A percentile compares a stretch with the other conserved stretches of the same genome.
Conservation (phyloP, 2,113 vertebrate species). For the Felis chaus region DNA sequence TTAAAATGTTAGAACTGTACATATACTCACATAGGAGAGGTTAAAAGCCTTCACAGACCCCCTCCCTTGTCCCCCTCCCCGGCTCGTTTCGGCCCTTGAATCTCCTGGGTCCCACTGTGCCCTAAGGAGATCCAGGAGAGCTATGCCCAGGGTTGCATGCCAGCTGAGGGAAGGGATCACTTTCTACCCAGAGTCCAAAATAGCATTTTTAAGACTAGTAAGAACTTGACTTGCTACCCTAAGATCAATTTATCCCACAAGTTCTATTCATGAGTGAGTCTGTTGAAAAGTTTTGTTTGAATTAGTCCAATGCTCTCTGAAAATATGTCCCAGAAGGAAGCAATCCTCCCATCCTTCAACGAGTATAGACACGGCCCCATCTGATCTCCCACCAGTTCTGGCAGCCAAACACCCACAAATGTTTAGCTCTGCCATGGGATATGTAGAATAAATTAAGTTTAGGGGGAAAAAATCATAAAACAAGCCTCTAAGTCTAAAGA, state of each 20-base stretch:
- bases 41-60: not conserved
- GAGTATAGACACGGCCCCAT: conserved; percentile 57
- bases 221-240: not conserved
- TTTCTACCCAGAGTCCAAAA: not conserved
- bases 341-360: conserved; percentile 48
- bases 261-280: not conserved
- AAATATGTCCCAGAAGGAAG: conserved; percentile 52
- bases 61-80: too few relatives aligned
- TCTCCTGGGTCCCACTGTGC: not conserved
- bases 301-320: not conserved
- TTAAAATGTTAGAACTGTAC: not conserved
- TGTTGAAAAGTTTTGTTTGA: conserved; percentile 57
- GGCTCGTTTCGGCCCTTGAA: not conserved
- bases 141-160: not conserved
- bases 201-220: not conserved
- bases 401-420: conserved; percentile 63
- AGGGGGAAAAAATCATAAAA: conserved; percentile 65
- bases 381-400: conserved; percentile 59
- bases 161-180: not conserved
- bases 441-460: conserved; percentile 79
- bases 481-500: conserved; percentile 72
- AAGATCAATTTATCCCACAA: not conserved
- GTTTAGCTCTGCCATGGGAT: conserved; percentile 75
- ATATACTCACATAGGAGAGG: not conserved
- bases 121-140: not conserved